Evolutionary conservation across 2,113 vertebrate species (phyloP), one percentile per base, ranked within the genome.

Genomic region (Ptilonorhynchus violaceus): DNA sequence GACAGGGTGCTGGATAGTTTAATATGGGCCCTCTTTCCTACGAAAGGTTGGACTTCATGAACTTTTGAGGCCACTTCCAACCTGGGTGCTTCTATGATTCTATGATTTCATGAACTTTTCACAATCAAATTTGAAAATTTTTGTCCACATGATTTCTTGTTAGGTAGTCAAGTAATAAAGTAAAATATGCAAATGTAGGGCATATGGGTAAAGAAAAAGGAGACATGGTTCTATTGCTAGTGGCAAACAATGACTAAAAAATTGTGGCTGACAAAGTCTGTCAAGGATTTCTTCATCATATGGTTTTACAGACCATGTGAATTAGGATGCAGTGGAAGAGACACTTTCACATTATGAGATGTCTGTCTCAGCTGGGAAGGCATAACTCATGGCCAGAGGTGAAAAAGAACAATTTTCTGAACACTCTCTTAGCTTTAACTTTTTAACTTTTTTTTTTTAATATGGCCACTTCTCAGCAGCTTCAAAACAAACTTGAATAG

Each of bases 41-140:
- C 0, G 0, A 52, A 47, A 66, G 0, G 3, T 41, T 60, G 11
- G 5, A 42, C 11, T 8, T 31, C 11, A 35, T 25, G 24, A 58
- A 55, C 5, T 69, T 81, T 16, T 1, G 0, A 52, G 9, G 9
- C 66, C 8, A 14, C 3, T 55, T 77, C 7, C 8, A 50, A 30
- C 6, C 3, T 30, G 23, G 19, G 3, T 0, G 1, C 33, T 46
- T 64, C 4, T 19, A 55, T 37, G 22, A 33, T 35, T 49, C 25
- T 63, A 11, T 30, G 35, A 55, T 70, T 70, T 56, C n/a, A 41
- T 39, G 13, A 74, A 19, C 4, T 33, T 52, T 60, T 52, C 41
- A 42, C 17, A 10, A 74, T 21, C 8, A 67, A 27, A 37, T 74
- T n/a, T 62, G 37, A n/a, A 81, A 39, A 56, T 13, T 85, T 87